Conservation (phyloP, 2,113 vertebrate species). For the Esox niger region DNA sequence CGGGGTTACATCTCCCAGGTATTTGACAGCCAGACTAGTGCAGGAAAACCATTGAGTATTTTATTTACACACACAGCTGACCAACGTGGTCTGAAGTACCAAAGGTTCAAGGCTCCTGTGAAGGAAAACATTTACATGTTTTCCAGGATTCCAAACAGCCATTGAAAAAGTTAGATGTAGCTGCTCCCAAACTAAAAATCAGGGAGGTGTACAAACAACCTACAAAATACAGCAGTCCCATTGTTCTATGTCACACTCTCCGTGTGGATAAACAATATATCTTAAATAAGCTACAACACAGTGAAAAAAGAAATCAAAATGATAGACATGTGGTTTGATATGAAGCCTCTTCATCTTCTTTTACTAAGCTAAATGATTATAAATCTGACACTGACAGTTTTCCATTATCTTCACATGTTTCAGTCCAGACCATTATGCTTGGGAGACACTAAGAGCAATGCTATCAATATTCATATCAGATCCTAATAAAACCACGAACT, state of each 20-base stretch:
- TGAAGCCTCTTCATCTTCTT: constrained; percentile 35
- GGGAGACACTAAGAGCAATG: constrained; percentile 29
- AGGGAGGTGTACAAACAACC: neutral
- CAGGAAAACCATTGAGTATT: neutral
- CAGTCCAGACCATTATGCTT: constrained; percentile 39
- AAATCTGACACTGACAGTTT: constrained; percentile 13
- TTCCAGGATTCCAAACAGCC: neutral
- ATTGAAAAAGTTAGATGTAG: neutral
- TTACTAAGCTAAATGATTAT: constrained; percentile 32
- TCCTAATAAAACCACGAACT: constrained; percentile 61
- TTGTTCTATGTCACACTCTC: neutral
- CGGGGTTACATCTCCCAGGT: constrained; percentile 6
- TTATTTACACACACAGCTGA: neutral
- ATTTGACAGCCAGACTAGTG: neutral
- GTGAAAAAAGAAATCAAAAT: neutral
- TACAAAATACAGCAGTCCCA: neutral
- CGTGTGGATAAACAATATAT: neutral
- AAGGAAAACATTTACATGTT: neutral
- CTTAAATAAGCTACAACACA: neutral
- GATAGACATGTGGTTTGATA: constrained; percentile 21
- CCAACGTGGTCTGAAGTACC: neutral
- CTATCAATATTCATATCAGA: constrained; percentile 66
- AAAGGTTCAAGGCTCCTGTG: neutral
- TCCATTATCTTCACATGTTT: constrained; percentile 42
- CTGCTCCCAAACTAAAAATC: neutral